These are phyloP conservation scores for Stenoptilia bipunctidactyla DNA, from an alignment of 2,888 invertebrate species.

Conservation along the genomic window DNA sequence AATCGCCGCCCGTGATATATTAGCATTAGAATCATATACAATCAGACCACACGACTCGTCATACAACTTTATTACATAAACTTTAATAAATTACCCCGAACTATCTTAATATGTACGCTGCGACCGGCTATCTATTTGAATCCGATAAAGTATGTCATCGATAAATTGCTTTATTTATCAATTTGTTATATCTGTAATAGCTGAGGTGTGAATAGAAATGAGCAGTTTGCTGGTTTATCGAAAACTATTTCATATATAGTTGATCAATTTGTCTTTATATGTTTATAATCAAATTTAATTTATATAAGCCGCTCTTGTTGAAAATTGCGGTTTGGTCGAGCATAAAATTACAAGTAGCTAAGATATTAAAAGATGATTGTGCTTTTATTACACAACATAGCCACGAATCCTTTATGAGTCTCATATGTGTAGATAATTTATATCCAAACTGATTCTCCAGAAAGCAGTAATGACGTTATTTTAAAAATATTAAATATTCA, in stretches of 20 bases:
- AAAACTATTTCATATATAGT: too few relatives aligned
- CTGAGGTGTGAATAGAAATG: constrained; percentile 29
- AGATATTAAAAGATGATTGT: background rate
- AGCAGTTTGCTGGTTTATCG: constrained; percentile 14
- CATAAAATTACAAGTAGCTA: too few relatives aligned
- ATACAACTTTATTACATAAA: constrained; percentile 44
- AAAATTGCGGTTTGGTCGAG: too few relatives aligned
- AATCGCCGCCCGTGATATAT: constrained; percentile 62
- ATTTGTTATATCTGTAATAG: constrained; percentile 29
- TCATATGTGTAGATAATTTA: background rate
- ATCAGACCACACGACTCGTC: constrained; percentile 31
- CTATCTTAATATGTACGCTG: constrained; percentile 27
- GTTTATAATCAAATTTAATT: too few relatives aligned
- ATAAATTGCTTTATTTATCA: constrained; percentile 44
- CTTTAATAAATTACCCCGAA: constrained; percentile 40
- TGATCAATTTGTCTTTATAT: too few relatives aligned
- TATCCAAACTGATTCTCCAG: background rate
- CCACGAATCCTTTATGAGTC: background rate
- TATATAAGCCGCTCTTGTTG: too few relatives aligned
- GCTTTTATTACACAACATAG: background rate
- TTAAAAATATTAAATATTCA: constrained; percentile 1
- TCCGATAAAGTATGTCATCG: constrained; percentile 31
- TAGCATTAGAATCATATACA: constrained; percentile 58
- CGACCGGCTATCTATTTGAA: constrained; percentile 21
- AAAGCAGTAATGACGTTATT: background rate